Base-by-base conservation (phyloP, 64 coral and sea anemone genomes). In the Stylophora pistillata region DNA sequence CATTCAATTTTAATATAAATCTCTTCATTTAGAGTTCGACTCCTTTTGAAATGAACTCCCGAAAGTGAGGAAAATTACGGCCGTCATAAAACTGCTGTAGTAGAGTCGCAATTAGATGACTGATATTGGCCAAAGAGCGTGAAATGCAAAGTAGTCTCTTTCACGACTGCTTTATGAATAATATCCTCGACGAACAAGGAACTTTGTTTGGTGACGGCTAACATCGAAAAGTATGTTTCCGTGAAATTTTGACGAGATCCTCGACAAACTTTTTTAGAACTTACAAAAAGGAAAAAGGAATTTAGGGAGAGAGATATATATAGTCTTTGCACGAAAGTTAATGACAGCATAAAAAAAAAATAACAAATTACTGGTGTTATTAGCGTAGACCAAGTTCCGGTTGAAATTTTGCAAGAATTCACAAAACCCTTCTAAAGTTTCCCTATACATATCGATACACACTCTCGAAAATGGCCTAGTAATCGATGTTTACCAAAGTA, bases 1-100 rank as follows among this genome's bases (percentile, higher is more conserved):
- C 30, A 82, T 92, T 86, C 74, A 86, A 92, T 61, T 75, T 74
- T 71, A 85, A 92, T 86, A 58, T 92, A 74, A 86, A 78, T 92
- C 73, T 86, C 80, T 92, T 92, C 63, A 92, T 92, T 72, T 84
- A 84, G 80, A 69, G 80, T 84, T 84, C 21, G 33, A 65, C 80
- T 84, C 62, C 80, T 84, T 84, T 65, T 23, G 62, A 84, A 84
- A 84, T 69, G 60, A 84, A 84, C 62, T 84, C 20, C 20, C 53
- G 20, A 76, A 76, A 76, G 73, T 52, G 62, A 34, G 16, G 64
- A 26, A 84, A 84, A 84, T 37, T 84, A 69, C 18, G 20, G 60
- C 9, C 23, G 30, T 10, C 64, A 60, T 13, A 53, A 25, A 70
- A 68, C 31, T 53, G 15, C n/a, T 47, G 37, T 47, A 47, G 37